phyloP scores from a whole-genome alignment of 2,113 vertebrate species.

The Aplodontia rufa region DNA sequence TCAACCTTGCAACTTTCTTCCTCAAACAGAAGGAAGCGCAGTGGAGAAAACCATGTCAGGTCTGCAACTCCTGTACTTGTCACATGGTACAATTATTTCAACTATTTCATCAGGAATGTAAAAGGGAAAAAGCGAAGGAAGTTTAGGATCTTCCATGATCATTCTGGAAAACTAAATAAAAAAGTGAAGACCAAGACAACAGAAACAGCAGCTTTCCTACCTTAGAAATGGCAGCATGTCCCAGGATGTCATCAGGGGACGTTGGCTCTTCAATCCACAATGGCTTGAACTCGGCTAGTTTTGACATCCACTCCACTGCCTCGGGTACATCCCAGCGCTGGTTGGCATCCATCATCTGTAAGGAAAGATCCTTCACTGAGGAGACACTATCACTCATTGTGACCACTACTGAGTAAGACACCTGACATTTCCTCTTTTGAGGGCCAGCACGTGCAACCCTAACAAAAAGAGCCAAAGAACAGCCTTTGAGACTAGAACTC shows the following conservation, averaged over 20 bases:
- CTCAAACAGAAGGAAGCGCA: not conserved
- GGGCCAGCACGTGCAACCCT: not conserved
- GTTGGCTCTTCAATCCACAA: constrained; percentile 90
- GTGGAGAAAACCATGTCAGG: not conserved
- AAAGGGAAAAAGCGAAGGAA: not conserved
- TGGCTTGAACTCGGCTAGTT: constrained; percentile 86
- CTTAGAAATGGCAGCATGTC: constrained; percentile 87
- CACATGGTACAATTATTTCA: not conserved
- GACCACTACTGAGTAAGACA: not conserved
- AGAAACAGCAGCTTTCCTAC: constrained; percentile 54
- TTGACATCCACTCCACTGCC: constrained; percentile 86
- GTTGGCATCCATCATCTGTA: constrained; percentile 91
- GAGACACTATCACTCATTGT: not conserved
- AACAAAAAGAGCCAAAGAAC: not conserved
- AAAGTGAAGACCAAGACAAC: not conserved
- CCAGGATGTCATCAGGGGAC: constrained; percentile 90
- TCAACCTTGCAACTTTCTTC: not conserved
- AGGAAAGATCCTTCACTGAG: not conserved
- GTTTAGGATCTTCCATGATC: not conserved
- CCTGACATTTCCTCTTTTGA: not conserved
- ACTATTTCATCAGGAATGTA: not conserved
- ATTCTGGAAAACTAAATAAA: not conserved
- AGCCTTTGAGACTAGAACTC: not conserved
- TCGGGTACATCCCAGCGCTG: constrained; percentile 89
- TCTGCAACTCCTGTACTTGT: not conserved